Conservation (phyloP, 2,888 invertebrate genomes). For the Hemaris fuciformis region DNA sequence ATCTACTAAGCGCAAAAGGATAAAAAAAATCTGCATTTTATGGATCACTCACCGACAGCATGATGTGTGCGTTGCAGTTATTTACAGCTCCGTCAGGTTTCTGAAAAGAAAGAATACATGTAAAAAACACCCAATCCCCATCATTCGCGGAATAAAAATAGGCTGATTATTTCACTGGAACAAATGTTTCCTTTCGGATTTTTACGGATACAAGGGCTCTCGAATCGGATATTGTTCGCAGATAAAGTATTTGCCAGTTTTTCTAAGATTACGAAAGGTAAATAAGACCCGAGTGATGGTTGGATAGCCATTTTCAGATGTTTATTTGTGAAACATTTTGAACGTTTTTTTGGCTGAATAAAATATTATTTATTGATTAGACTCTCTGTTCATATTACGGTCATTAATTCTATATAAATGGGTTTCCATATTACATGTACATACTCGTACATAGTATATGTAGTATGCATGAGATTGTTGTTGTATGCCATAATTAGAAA, state of each 20-base stretch:
- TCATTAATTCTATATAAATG: no score
- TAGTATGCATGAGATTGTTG: no score
- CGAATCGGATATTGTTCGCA: not conserved
- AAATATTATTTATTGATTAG: no score
- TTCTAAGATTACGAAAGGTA: not conserved
- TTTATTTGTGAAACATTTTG: not conserved
- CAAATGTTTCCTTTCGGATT: not conserved
- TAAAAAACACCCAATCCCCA: slow-evolving; percentile 2
- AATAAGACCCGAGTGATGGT: not conserved
- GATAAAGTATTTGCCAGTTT: not conserved
- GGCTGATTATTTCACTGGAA: not conserved
- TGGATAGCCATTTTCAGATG: not conserved
- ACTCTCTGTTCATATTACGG: no score
- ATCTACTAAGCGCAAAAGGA: not conserved
- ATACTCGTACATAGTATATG: no score
- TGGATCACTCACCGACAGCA: slow-evolving; percentile 36
- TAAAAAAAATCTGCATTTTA: slow-evolving; percentile 12
- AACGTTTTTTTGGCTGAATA: not conserved
- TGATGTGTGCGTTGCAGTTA: slow-evolving; percentile 25
- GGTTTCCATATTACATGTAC: no score
- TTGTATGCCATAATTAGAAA: no score
- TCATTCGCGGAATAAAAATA: slow-evolving; percentile 4
- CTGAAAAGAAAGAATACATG: slow-evolving; percentile 34
- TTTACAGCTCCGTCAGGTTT: slow-evolving; percentile 21
- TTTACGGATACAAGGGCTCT: not conserved